Conservation (phyloP, 2,113 vertebrate genomes). For the Suricata suricatta region DNA sequence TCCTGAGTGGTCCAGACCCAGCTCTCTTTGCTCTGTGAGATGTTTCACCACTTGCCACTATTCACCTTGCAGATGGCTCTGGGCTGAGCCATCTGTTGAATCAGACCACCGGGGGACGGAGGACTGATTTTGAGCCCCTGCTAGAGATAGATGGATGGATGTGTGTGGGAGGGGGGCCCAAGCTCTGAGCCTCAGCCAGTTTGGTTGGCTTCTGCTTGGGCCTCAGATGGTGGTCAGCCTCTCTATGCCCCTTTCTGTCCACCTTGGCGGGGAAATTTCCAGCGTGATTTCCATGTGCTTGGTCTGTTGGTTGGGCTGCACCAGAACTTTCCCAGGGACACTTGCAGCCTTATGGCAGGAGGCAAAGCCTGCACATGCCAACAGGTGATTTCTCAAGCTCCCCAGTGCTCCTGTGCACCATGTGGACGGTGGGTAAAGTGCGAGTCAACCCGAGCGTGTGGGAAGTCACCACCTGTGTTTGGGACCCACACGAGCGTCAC, state of each 20-base stretch:
- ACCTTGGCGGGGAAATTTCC: background rate
- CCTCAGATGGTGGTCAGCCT: background rate
- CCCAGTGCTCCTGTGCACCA: accelerated
- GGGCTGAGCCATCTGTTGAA: constrained; percentile 16
- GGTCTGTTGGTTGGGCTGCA: background rate
- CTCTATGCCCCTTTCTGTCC: background rate
- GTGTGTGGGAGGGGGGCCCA: background rate
- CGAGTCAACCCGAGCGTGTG: background rate
- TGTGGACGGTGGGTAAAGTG: background rate
- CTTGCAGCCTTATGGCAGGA: background rate
- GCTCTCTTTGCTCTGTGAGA: background rate
- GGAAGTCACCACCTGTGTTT: background rate
- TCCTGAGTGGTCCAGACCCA: background rate
- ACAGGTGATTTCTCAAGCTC: background rate
- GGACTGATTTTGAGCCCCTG: background rate
- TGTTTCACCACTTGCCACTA: background rate
- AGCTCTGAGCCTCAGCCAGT: background rate
- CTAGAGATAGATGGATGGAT: background rate
- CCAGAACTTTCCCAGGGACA: background rate
- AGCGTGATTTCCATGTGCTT: background rate
- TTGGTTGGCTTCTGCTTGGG: background rate
- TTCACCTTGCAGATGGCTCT: background rate
- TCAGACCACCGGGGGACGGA: background rate
- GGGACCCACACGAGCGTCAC: background rate
- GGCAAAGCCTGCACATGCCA: background rate